Evolutionary conservation across 2,797 vertebrate genomes (phyloP).

Genomic region (Sebastiscus tertius): DNA sequence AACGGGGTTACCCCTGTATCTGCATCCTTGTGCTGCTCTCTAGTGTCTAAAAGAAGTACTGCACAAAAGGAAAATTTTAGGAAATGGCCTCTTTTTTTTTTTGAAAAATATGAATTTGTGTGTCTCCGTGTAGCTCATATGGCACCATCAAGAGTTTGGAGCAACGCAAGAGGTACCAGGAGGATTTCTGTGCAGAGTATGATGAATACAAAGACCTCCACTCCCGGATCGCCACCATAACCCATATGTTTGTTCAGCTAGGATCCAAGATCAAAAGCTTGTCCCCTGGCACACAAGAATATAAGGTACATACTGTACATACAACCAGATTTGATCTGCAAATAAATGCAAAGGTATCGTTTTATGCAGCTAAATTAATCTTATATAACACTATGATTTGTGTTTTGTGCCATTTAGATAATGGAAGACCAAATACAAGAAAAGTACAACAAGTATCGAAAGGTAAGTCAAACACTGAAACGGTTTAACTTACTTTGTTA

Average conservation of each 20-base stretch:
- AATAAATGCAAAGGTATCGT: neutral
- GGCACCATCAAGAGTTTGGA: slow-evolving; percentile 77
- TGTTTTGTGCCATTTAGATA: slow-evolving; percentile 74
- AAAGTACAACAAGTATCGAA: slow-evolving; percentile 88
- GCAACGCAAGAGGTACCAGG: slow-evolving; percentile 83
- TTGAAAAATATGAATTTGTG: neutral
- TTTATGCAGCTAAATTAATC: neutral
- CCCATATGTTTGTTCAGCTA: slow-evolving; percentile 85
- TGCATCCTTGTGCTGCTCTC: slow-evolving; percentile 48
- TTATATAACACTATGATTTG: neutral
- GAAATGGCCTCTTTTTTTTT: neutral
- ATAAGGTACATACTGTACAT: slow-evolving; percentile 76
- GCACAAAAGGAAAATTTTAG: neutral
- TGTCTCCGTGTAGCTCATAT: slow-evolving; percentile 76
- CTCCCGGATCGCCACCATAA: slow-evolving; percentile 82
- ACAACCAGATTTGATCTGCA: neutral
- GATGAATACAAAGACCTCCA: slow-evolving; percentile 86
- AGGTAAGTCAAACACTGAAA: slow-evolving; percentile 75
- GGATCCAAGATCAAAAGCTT: slow-evolving; percentile 86
- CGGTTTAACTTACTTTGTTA: neutral
- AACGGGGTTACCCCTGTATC: neutral
- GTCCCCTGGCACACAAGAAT: slow-evolving; percentile 83
- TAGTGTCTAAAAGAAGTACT: slow-evolving; percentile 50
- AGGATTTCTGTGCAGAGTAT: slow-evolving; percentile 88
- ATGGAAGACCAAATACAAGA: slow-evolving; percentile 88